Conservation (phyloP, 2,113 vertebrate species). For the Corythaeola cristata region DNA sequence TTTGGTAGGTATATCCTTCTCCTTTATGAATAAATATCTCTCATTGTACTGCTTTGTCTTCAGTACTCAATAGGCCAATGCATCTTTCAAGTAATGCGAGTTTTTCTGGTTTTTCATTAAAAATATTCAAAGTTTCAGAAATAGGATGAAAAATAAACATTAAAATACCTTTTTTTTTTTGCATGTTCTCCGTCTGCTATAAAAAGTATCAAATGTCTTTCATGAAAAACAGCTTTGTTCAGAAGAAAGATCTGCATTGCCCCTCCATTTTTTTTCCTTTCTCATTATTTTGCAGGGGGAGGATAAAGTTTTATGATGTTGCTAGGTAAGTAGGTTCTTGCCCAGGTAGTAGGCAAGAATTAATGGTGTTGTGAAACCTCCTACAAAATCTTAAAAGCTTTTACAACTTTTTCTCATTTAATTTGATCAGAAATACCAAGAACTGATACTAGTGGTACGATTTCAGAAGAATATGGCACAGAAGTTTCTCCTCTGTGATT, state of each 20-base stretch:
- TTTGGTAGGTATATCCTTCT: neutral
- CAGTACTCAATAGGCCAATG: neutral
- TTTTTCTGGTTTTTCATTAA: neutral
- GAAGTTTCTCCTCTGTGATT: neutral
- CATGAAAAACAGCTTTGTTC: neutral
- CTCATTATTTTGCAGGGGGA: neutral
- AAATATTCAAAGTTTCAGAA: neutral
- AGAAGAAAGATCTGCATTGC: neutral
- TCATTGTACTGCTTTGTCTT: neutral
- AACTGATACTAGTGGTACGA: neutral
- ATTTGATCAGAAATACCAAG: neutral
- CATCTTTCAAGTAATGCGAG: neutral
- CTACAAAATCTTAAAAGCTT: neutral
- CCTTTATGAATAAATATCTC: conserved; percentile 26
- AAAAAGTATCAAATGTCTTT: neutral
- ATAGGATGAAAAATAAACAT: neutral
- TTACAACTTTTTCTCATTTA: neutral
- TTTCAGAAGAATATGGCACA: neutral
- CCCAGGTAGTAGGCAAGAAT: neutral
- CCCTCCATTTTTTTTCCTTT: neutral
- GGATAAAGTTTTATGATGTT: neutral
- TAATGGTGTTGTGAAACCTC: neutral
- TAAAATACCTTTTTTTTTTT: neutral
- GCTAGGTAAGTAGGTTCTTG: neutral
- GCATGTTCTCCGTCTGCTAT: neutral